A percentile compares a stretch with the other conserved stretches of the same genome.
phyloP scores from a whole-genome alignment of 2,888 invertebrate genomes.

The Dicycla oo region DNA sequence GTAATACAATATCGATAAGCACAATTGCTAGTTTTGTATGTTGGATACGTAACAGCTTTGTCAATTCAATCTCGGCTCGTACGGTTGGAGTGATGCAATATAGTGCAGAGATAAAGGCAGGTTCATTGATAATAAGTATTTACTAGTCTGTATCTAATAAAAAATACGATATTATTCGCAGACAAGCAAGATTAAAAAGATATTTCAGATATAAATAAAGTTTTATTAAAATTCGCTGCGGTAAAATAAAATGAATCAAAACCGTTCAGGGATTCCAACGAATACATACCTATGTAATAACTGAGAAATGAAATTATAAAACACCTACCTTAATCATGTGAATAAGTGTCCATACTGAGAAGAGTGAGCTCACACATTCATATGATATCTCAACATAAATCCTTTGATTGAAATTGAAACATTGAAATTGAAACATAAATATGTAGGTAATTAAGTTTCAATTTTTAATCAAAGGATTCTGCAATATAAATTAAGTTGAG shows the following conservation, averaged over 20 bases:
- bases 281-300: not conserved
- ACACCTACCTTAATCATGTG: too few species aligned
- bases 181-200: not conserved
- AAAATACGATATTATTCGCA: not conserved
- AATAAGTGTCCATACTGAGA: too few species aligned
- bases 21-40: not conserved
- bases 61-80: slow-evolving; percentile 37
- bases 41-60: slow-evolving; percentile 11
- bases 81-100: slow-evolving; percentile 23
- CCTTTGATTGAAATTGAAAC: too few species aligned
- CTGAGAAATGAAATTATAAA: not conserved
- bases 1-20: not conserved
- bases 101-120: slow-evolving; percentile 21
- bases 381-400: too few species aligned
- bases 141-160: not conserved
- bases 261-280: not conserved
- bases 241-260: slow-evolving; percentile 7
- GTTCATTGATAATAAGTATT: too few species aligned
- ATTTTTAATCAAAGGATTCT: slow-evolving; percentile 19
- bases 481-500: slow-evolving; percentile 17
- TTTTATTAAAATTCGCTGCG: not conserved
- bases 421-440: too few species aligned
- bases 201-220: not conserved
- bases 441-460: too few species aligned
- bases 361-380: too few species aligned